These are phyloP conservation scores for Euplexia lucipara DNA, from an alignment of 2,888 invertebrate genomes.

Conservation along the genomic window DNA sequence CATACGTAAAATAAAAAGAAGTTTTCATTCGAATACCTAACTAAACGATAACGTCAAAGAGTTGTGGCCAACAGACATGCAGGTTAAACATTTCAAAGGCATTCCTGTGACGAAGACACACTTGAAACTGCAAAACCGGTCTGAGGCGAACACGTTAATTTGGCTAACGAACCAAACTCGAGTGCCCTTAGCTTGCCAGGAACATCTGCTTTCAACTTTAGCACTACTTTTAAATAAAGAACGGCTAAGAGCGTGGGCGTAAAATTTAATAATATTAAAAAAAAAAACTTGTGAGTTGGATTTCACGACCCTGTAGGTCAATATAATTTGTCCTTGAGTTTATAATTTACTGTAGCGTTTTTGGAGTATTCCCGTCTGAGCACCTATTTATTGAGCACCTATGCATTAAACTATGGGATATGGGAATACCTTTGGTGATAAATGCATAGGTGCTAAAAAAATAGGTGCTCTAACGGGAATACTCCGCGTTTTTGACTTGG, in stretches of 20 bases:
- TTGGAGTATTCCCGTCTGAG: too few species aligned
- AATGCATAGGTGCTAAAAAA: too few species aligned
- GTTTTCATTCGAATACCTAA: conserved; percentile 26
- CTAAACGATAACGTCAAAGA: conserved; percentile 48
- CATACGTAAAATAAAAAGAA: conserved; percentile 22
- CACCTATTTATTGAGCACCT: too few species aligned
- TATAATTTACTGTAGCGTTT: not conserved
- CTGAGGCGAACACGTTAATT: conserved; percentile 83
- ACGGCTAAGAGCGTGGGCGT: conserved; percentile 35
- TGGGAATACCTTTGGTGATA: too few species aligned
- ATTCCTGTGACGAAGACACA: conserved; percentile 69
- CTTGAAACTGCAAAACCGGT: conserved; percentile 70
- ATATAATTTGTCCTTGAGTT: conserved; percentile 2
- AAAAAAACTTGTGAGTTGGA: not conserved
- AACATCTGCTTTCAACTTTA: conserved; percentile 77
- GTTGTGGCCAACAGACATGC: conserved; percentile 49
- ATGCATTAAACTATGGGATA: too few species aligned
- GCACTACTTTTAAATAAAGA: conserved; percentile 71
- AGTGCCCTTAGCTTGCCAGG: conserved; percentile 76
- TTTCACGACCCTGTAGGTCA: too few species aligned
- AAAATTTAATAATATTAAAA: conserved; percentile 2
- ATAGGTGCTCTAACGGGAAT: too few species aligned
- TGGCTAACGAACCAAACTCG: conserved; percentile 84
- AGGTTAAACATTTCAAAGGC: conserved; percentile 66
- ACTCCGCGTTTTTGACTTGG: too few species aligned